Base-by-base conservation (phyloP, 2,113 vertebrate species). In the Empidonax traillii region DNA sequence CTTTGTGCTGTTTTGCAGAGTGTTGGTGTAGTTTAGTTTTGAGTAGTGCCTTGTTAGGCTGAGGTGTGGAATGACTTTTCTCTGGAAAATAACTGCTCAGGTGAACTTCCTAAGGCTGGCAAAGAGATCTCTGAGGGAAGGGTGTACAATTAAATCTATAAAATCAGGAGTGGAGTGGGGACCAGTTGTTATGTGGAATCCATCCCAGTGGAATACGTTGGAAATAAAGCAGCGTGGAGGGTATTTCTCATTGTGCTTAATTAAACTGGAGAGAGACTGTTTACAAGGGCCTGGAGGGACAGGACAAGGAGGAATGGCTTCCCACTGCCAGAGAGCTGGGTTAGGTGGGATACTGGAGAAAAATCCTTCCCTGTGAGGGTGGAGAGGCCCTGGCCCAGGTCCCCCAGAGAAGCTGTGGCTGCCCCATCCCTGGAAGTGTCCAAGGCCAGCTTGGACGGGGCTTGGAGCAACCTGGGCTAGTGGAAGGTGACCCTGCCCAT, bases 111-210 rank as follows among this genome's bases (percentile, higher is more conserved):
- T 4, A 0, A 28, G 15, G 7, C 30, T 33, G 41, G 44, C 12
- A 30, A 2, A 39, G 55, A 24, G 2, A 8, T 46, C 49, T 47
- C 51, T 25, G 35, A 44, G 61, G 65, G 43, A 19, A 24, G 15
- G 9, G 10, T 14, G 8, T 46, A 1, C 14, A 22, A 0, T 9
- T 27, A 39, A 28, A 33, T 35, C 24, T 23, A 0, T 20, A 14
- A 72, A 56, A 13, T 58, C 19, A 28, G 56, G 56, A 62, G 23
- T 20, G 18, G 12, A 12, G 7, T 10, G 10, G 12, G 35, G 35
- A 30, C 2, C 12, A 5, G 44, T 21, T 53, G 33, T 51, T 22
- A 3, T 3, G 3, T 17, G 43, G 61, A 28, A 5, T 47, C 11
- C 39, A 22, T 33, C 59, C 21, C 41, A 13, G 24, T 35, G 63